phyloP scores from a whole-genome alignment of 2,113 vertebrate genomes.

The Callithrix jacchus region DNA sequence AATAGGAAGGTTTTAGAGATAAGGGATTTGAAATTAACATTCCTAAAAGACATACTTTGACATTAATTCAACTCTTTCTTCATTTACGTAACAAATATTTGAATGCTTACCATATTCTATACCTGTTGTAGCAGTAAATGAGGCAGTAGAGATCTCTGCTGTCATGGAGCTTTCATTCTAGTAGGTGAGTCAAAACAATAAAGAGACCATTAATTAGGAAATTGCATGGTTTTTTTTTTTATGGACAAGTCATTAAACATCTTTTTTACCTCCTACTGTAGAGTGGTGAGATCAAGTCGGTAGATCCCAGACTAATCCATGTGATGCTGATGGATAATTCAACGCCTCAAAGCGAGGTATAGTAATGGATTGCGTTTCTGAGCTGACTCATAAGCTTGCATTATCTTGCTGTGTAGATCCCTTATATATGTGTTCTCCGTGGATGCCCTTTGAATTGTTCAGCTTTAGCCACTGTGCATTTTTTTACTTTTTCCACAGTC shows the following conservation, averaged over 20 bases:
- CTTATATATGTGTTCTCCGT: not conserved
- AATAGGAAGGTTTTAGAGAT: conserved; percentile 36
- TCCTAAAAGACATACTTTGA: not conserved
- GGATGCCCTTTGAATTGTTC: conserved; percentile 15
- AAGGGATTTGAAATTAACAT: conserved; percentile 34
- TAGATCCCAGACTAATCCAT: conserved; percentile 96
- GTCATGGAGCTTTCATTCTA: conserved; percentile 1
- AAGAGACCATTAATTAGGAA: not conserved
- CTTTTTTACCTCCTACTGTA: conserved; percentile 71
- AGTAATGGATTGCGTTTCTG: conserved; percentile 44
- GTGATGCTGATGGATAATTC: conserved; percentile 90
- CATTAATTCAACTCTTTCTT: conserved; percentile 7
- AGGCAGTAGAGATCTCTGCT: not conserved
- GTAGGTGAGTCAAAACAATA: not conserved
- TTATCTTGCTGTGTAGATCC: conserved; percentile 35
- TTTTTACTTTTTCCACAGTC: not conserved
- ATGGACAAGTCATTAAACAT: conserved; percentile 19
- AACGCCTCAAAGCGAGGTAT: conserved; percentile 83
- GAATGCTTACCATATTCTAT: not conserved
- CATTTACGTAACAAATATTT: conserved; percentile 37
- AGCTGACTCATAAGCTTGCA: conserved; percentile 13
- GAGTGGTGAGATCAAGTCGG: conserved; percentile 92
- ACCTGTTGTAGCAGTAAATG: not conserved
- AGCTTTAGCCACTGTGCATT: conserved; percentile 17
- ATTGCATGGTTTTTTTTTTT: conserved; percentile 34